Base-by-base conservation (phyloP, 2,888 invertebrate genomes). In the Archaeoteleia sp. region DNA sequence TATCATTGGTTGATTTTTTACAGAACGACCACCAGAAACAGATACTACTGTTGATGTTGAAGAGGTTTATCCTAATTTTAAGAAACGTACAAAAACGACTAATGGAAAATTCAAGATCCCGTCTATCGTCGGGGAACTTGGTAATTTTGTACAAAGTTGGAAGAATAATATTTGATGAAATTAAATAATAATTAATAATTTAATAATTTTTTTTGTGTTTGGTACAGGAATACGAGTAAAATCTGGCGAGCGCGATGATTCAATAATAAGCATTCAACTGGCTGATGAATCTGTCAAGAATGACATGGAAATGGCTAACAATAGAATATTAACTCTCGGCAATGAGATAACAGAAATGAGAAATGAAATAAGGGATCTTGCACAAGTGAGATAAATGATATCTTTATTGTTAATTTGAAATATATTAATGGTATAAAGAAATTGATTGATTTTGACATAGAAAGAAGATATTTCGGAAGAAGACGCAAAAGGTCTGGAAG, bases 391-490 rank as follows among this genome's bases (percentile, higher is more conserved):
- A n/a, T 25, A 43, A 23, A 8, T 51, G 4, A n/a, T n/a, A 7
- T 30, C 2, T 25, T 29, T 15, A 25, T n/a, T n/a, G 7, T 35
- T n/a, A 35, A n/a, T 13, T 20, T 23, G 2, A 43, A 3, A 5
- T 20, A 8, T 9, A 27, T 2, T 14, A 43, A 25, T 2, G 30
- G 30, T 9, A 17, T 29, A 2, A 2, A 2, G 1, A 5, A 9
- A 9, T 29, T 29, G 10, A 14, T 12, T 13, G 20, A 20, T 10
- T 1, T 1, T 14, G 5, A 37, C 27, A 29, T n/a, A 91, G 89
- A 91, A 91, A 85, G 75, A 87, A 1, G 86, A 86, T 46, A 84
- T 91, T 75, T 88, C 88, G 0, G 88, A 90, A 35, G 85, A 85
- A 0, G 91, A 92, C 73, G 87, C 89, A 0, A 84, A 83, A 53